A percentile compares a stretch with the other conserved stretches of the same genome.
These are phyloP conservation scores for Pogonocherus hispidulus DNA, from an alignment of 2,888 invertebrate species.

Conservation along the genomic window DNA sequence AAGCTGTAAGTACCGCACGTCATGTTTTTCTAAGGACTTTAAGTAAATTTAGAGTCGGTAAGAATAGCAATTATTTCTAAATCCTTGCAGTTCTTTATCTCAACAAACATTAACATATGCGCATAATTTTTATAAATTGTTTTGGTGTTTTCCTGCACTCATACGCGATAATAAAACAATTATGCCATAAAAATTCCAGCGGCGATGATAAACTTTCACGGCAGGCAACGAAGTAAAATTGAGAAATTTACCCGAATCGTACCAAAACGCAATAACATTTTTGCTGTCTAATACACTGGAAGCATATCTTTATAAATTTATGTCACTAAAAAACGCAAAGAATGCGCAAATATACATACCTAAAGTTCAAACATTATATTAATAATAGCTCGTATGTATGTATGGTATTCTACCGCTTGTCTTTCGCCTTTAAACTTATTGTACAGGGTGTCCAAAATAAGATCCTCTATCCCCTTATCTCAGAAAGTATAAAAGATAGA, in stretches of 20 bases:
- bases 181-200: slow-evolving; percentile 33
- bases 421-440: too few relatives aligned
- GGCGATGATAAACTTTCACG: slow-evolving; percentile 6
- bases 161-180: slow-evolving; percentile 28
- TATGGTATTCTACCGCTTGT: too few relatives aligned
- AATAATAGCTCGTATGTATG: too few relatives aligned
- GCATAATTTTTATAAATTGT: slow-evolving; percentile 2
- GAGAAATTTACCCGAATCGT: background rate
- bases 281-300: background rate
- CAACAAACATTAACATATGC: background rate
- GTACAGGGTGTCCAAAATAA: too few relatives aligned
- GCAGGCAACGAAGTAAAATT: slow-evolving; percentile 17
- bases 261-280: background rate
- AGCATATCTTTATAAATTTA: slow-evolving; percentile 19
- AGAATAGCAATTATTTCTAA: background rate
- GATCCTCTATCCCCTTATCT: too few relatives aligned
- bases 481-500: too few relatives aligned
- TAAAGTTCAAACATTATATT: slow-evolving; percentile 27
- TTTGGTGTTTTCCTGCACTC: background rate
- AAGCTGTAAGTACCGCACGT: background rate
- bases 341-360: slow-evolving; percentile 30
- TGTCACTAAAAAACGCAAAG: slow-evolving; percentile 25
- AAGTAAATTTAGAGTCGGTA: background rate
- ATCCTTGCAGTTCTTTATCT: background rate
- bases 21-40: background rate